Conservation (phyloP, 53 echinoderm and acorn worm species). For the Echinometra lucunter region DNA sequence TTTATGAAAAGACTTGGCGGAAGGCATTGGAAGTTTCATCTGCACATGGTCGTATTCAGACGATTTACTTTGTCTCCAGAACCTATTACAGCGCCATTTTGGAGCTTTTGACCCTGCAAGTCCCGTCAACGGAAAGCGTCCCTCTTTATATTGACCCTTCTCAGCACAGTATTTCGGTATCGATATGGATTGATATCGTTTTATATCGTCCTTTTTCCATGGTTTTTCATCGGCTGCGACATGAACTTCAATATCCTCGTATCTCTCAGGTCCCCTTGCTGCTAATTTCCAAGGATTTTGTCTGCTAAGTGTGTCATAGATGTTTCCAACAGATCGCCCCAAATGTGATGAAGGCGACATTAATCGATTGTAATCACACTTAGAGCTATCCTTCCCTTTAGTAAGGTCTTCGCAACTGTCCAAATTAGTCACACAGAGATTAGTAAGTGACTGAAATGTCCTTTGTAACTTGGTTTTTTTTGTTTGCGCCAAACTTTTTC, state of each 20-base stretch:
- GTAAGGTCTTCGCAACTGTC: constrained; percentile 70
- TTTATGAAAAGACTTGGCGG: background rate
- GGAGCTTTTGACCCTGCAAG: constrained; percentile 30
- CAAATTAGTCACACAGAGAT: constrained; percentile 59
- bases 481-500: constrained; percentile 65
- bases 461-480: constrained; percentile 60
- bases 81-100: constrained; percentile 27
- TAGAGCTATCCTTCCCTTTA: constrained; percentile 38
- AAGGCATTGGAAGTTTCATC: background rate
- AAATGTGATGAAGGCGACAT: constrained; percentile 42
- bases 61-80: background rate
- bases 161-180: constrained; percentile 22
- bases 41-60: constrained; percentile 54
- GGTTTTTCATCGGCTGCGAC: background rate
- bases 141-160: constrained; percentile 47
- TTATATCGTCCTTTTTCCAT: background rate
- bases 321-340: constrained; percentile 62
- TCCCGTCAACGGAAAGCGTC: constrained; percentile 44
- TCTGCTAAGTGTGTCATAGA: constrained; percentile 64
- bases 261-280: constrained; percentile 18
- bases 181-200: constrained; percentile 50
- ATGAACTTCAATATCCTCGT: constrained; percentile 62
- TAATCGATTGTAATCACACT: constrained; percentile 54
- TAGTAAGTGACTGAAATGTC: constrained; percentile 67
- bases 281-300: constrained; percentile 67